phyloP scores from a whole-genome alignment of 2,797 vertebrate species.

The Podargus strigoides region DNA sequence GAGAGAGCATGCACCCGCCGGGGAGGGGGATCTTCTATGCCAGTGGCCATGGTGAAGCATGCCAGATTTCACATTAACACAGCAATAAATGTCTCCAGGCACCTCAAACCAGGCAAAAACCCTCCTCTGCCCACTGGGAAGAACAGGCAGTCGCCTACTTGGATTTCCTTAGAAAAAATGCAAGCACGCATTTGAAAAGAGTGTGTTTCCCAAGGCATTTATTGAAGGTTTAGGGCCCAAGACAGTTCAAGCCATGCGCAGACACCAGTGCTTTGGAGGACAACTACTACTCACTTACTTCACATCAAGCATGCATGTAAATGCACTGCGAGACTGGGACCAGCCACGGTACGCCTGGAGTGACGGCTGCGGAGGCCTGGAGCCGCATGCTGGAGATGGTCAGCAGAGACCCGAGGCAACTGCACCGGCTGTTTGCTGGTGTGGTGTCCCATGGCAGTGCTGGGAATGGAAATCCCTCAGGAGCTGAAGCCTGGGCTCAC shows the following conservation, averaged over 20 bases:
- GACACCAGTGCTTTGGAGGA: background rate
- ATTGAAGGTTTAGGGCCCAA: background rate
- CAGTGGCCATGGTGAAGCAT: background rate
- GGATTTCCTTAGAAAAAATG: background rate
- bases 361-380: background rate
- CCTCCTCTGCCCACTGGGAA: background rate
- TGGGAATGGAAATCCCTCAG: background rate
- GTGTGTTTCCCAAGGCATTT: background rate
- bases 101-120: background rate
- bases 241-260: background rate
- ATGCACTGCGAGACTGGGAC: background rate
- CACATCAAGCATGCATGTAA: background rate
- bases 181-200: background rate
- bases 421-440: background rate
- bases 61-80: background rate
- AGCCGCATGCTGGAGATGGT: accelerated
- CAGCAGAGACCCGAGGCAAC: background rate
- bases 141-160: background rate
- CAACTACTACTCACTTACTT: background rate
- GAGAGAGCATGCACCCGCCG: accelerated
- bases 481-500: background rate
- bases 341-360: accelerated
- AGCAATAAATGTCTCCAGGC: background rate
- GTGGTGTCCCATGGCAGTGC: background rate
- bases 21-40: background rate